Evolutionary conservation across 2,797 vertebrate species (phyloP).

Genomic region (Leptoclinus maculatus): DNA sequence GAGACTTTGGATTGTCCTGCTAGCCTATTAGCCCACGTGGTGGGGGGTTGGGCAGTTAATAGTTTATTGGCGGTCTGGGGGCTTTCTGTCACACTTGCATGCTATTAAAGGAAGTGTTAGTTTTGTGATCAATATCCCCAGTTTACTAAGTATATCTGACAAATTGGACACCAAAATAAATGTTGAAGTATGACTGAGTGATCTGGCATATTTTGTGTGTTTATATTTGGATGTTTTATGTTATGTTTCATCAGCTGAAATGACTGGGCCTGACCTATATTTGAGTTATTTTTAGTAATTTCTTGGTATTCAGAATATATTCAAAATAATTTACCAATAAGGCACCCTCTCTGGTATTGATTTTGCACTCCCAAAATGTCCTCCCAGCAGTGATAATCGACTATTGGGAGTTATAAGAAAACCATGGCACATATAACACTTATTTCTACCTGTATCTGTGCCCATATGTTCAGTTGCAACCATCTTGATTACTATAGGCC

Average conservation of each 20-base stretch:
- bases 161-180: neutral
- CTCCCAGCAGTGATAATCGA: neutral
- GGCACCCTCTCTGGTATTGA: neutral
- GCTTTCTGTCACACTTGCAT: slow-evolving; percentile 32
- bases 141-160: neutral
- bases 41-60: slow-evolving; percentile 54
- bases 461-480: neutral
- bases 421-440: neutral
- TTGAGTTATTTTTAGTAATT: neutral
- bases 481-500: neutral
- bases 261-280: neutral
- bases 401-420: too few relatives aligned
- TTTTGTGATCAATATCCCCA: slow-evolving; percentile 29
- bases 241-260: neutral
- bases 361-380: neutral
- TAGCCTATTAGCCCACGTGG: slow-evolving; percentile 53
- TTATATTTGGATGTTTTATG: neutral
- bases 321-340: neutral
- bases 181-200: neutral
- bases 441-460: neutral
- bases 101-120: neutral
- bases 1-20: slow-evolving; percentile 55
- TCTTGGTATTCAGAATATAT: neutral
- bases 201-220: neutral
- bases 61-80: slow-evolving; percentile 41